Evolutionary conservation across 2,888 invertebrate species (phyloP).

Genomic region (Plagodis dolabraria): DNA sequence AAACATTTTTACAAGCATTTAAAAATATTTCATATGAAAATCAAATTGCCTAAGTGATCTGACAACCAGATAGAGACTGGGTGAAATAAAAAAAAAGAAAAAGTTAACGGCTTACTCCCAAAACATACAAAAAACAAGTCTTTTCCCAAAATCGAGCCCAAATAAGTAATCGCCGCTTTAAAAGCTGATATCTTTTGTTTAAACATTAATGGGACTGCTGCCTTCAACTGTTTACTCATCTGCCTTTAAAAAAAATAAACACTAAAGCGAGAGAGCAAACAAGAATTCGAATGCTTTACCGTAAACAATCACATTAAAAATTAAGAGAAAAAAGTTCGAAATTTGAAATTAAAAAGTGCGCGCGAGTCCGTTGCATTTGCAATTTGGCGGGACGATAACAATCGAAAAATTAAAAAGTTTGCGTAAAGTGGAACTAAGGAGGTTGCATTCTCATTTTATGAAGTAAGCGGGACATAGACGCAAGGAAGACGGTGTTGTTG

Average conservation of each 20-base stretch:
- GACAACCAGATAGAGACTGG: slow-evolving; percentile 72
- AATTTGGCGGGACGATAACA: slow-evolving; percentile 13
- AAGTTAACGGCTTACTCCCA: slow-evolving; percentile 34
- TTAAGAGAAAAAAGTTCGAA: slow-evolving; percentile 17
- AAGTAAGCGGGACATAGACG: too few relatives aligned
- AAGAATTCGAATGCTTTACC: slow-evolving; percentile 50
- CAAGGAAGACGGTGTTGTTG: slow-evolving; percentile 16
- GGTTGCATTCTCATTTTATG: neutral
- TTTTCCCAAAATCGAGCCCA: slow-evolving; percentile 67
- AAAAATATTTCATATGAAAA: slow-evolving; percentile 35
- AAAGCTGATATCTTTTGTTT: slow-evolving; percentile 72
- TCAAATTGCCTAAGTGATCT: slow-evolving; percentile 42
- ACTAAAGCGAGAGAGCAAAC: slow-evolving; percentile 36
- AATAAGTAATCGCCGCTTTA: slow-evolving; percentile 76
- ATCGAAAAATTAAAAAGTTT: slow-evolving; percentile 16
- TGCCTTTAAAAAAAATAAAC: slow-evolving; percentile 57
- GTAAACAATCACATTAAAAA: slow-evolving; percentile 37
- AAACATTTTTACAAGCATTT: slow-evolving; percentile 30
- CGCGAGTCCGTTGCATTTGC: slow-evolving; percentile 3
- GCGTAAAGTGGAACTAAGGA: slow-evolving; percentile 10
- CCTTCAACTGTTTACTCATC: slow-evolving; percentile 64
- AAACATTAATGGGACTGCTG: slow-evolving; percentile 75
- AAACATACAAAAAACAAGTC: slow-evolving; percentile 46
- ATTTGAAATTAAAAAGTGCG: slow-evolving; percentile 11
- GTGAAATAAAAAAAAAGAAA: slow-evolving; percentile 43